Conservation (phyloP, 2,113 vertebrate species). For the Amphiprion ocellaris region DNA sequence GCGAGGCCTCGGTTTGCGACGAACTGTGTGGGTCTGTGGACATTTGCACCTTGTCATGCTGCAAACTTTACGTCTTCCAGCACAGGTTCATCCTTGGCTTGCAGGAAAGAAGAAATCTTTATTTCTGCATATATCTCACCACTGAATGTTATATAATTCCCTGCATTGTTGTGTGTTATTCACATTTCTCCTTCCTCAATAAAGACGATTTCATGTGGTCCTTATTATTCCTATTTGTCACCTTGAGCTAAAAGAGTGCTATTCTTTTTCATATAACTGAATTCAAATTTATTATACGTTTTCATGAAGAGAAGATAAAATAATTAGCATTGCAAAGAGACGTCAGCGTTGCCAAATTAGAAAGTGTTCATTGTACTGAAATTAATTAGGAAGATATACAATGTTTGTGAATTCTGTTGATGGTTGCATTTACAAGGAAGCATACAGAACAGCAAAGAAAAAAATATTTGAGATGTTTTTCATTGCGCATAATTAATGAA, state of each 20-base stretch:
- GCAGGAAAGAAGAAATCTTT: background rate
- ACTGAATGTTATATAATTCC: background rate
- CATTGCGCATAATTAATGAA: background rate
- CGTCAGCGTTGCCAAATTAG: background rate
- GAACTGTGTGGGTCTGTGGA: slow-evolving; percentile 32
- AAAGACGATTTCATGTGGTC: background rate
- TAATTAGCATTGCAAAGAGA: background rate
- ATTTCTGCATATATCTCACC: background rate
- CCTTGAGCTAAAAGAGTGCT: slow-evolving; percentile 16
- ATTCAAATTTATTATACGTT: too few relatives aligned
- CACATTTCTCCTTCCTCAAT: background rate
- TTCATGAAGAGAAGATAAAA: background rate
- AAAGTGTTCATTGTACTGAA: background rate
- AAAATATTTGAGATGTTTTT: background rate
- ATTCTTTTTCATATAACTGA: too few relatives aligned
- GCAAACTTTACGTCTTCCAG: slow-evolving; percentile 28
- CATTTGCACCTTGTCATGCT: slow-evolving; percentile 45
- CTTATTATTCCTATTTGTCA: background rate
- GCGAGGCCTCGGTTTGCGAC: slow-evolving; percentile 33
- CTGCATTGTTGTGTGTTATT: background rate
- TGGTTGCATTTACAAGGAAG: background rate
- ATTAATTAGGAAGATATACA: background rate
- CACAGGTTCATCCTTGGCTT: slow-evolving; percentile 17
- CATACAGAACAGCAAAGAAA: background rate
- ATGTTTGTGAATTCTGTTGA: background rate